phyloP scores from a whole-genome alignment of 2,797 vertebrate species.

The Amblyopsis hoosieri region DNA sequence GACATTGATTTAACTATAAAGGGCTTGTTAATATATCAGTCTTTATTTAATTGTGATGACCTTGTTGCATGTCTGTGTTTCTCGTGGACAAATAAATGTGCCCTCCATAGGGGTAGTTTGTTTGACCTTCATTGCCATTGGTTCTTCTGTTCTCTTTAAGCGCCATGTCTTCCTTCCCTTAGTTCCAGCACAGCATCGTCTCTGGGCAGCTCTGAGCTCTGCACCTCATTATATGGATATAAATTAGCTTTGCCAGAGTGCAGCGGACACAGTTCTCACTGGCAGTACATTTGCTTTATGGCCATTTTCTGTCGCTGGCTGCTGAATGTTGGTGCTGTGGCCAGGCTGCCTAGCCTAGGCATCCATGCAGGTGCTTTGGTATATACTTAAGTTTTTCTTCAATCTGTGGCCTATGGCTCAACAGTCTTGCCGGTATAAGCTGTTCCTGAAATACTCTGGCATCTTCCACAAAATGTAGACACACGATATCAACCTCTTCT shows the following conservation, averaged over 20 bases:
- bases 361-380: not conserved
- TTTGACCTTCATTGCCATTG: constrained; percentile 60
- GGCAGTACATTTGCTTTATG: constrained; percentile 60
- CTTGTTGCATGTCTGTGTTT: constrained; percentile 86
- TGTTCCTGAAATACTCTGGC: too few relatives aligned
- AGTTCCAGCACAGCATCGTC: not conserved
- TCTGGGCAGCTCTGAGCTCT: constrained; percentile 23
- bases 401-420: too few relatives aligned
- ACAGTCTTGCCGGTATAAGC: too few relatives aligned
- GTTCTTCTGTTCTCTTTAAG: constrained; percentile 21
- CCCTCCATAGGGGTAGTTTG: constrained; percentile 63
- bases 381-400: constrained; percentile 18
- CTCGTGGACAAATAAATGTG: constrained; percentile 82
- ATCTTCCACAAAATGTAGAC: too few relatives aligned
- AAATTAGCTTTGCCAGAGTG: constrained; percentile 43
- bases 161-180: constrained; percentile 19
- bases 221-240: constrained; percentile 50
- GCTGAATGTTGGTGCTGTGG: constrained; percentile 32
- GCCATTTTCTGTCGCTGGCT: constrained; percentile 51
- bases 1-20: constrained; percentile 79
- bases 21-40: constrained; percentile 81
- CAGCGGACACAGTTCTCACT: constrained; percentile 36
- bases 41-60: constrained; percentile 82
- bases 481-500: too few relatives aligned
- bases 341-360: constrained; percentile 20